Conservation (phyloP, 1,140 invertebrate genomes). For the Scaptomyza pallida region DNA sequence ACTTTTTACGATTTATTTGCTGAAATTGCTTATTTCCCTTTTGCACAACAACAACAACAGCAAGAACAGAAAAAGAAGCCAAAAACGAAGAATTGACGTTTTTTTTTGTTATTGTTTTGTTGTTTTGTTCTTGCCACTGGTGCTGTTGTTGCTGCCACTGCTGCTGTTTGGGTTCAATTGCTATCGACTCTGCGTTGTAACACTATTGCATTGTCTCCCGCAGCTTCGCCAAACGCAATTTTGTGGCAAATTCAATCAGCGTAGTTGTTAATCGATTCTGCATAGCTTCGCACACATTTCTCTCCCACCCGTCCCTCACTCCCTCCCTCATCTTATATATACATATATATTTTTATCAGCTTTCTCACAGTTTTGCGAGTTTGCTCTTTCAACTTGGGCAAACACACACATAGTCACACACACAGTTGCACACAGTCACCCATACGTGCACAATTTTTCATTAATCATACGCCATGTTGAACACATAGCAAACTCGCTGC, state of each 20-base stretch:
- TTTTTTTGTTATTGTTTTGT: slow-evolving; percentile 25
- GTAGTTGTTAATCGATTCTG: slow-evolving; percentile 74
- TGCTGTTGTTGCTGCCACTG: slow-evolving; percentile 25
- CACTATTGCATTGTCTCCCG: slow-evolving; percentile 56
- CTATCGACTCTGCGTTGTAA: slow-evolving; percentile 1
- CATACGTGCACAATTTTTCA: slow-evolving; percentile 50
- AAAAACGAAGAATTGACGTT: slow-evolving; percentile 15
- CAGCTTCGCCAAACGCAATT: slow-evolving; percentile 49
- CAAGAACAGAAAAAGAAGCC: slow-evolving; percentile 29
- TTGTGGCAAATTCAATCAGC: slow-evolving; percentile 76
- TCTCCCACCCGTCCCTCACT: too few relatives aligned
- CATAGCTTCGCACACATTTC: slow-evolving; percentile 8
- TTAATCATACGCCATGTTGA: slow-evolving; percentile 79
- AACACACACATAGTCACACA: neutral
- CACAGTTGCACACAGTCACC: neutral
- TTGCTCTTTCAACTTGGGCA: slow-evolving; percentile 22
- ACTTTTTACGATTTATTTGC: slow-evolving; percentile 82
- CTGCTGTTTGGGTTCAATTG: slow-evolving; percentile 25
- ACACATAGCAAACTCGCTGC: slow-evolving; percentile 50
- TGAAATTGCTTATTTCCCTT: slow-evolving; percentile 81
- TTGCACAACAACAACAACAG: slow-evolving; percentile 35
- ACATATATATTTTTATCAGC: slow-evolving; percentile 40
- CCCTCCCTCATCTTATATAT: neutral
- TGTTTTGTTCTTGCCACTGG: slow-evolving; percentile 11
- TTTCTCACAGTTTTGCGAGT: slow-evolving; percentile 33